These are phyloP conservation scores for Corydoras maculifer DNA, from an alignment of 2,113 vertebrate species.

Conservation along the genomic window DNA sequence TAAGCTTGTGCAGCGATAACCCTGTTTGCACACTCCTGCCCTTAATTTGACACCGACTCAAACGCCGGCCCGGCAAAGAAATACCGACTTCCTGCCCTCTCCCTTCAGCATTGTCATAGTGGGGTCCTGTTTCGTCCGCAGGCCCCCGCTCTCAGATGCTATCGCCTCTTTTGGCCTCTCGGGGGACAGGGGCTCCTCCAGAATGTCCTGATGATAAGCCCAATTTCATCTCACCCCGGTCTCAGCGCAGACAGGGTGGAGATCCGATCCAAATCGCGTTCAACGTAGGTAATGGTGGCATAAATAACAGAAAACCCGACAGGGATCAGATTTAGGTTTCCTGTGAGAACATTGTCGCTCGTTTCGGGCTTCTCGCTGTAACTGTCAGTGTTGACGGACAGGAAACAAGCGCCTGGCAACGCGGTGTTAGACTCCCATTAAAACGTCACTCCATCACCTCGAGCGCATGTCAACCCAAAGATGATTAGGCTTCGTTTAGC, in stretches of 20 bases:
- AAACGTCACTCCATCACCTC: too few species aligned
- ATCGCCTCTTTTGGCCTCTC: constrained; percentile 29
- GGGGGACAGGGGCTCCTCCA: constrained; percentile 28
- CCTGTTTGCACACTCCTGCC: constrained; percentile 30
- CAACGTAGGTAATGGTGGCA: constrained; percentile 11
- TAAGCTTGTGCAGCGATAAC: constrained; percentile 38
- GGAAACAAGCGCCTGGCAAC: neutral
- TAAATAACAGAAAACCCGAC: constrained; percentile 3
- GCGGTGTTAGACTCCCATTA: too few species aligned
- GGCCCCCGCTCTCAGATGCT: constrained; percentile 32
- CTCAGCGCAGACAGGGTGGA: constrained; percentile 12
- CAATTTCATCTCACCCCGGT: constrained; percentile 32
- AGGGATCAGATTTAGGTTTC: constrained; percentile 12
- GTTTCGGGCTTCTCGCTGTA: neutral
- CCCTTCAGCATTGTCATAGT: constrained; percentile 13
- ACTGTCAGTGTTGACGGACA: neutral
- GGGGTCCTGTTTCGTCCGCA: constrained; percentile 30
- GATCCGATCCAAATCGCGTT: constrained; percentile 14
- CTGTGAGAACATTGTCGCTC: neutral
- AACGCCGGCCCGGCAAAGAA: constrained; percentile 5
- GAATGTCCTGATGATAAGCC: constrained; percentile 42
- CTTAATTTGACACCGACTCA: constrained; percentile 31
- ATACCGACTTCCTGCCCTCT: constrained; percentile 17
- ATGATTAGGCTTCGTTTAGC: too few species aligned
- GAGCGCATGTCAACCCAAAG: too few species aligned